Evolutionary conservation across 2,113 vertebrate genomes (phyloP).

Genomic region (Microcebus jonahi): DNA sequence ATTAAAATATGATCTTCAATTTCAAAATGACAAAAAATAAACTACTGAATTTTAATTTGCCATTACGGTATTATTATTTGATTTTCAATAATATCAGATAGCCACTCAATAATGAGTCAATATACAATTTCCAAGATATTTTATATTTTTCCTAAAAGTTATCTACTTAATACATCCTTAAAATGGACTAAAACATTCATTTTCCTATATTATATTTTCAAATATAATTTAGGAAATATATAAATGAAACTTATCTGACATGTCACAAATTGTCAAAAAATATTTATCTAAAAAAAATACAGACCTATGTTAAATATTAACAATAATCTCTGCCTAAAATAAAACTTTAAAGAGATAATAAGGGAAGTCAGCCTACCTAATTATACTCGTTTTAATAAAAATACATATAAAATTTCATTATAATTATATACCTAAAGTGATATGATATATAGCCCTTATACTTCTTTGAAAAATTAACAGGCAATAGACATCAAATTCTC

Average conservation of each 20-base stretch:
- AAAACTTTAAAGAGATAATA: conserved; percentile 74
- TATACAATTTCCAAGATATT: conserved; percentile 43
- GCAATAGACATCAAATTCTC: conserved; percentile 52
- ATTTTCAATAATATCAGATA: background rate
- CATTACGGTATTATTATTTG: background rate
- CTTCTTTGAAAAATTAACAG: conserved; percentile 67
- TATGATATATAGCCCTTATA: conserved; percentile 56
- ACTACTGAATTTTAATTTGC: background rate
- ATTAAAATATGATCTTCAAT: conserved; percentile 35
- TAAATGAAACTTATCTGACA: conserved; percentile 74
- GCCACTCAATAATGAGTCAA: background rate
- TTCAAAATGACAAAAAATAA: conserved; percentile 58
- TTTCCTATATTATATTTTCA: conserved; percentile 67
- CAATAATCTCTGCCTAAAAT: conserved; percentile 69
- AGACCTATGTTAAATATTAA: conserved; percentile 75
- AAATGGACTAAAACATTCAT: conserved; percentile 64
- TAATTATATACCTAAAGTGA: conserved; percentile 69
- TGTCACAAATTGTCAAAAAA: conserved; percentile 75
- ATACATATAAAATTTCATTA: conserved; percentile 65
- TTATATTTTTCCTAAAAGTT: conserved; percentile 48
- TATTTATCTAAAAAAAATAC: conserved; percentile 77
- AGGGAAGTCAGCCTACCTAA: conserved; percentile 64
- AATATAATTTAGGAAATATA: conserved; percentile 72
- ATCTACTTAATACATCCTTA: conserved; percentile 1
- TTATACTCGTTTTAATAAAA: conserved; percentile 74